phyloP scores from a whole-genome alignment of 1,140 invertebrate species.

The Anoplolepis gracilipes region DNA sequence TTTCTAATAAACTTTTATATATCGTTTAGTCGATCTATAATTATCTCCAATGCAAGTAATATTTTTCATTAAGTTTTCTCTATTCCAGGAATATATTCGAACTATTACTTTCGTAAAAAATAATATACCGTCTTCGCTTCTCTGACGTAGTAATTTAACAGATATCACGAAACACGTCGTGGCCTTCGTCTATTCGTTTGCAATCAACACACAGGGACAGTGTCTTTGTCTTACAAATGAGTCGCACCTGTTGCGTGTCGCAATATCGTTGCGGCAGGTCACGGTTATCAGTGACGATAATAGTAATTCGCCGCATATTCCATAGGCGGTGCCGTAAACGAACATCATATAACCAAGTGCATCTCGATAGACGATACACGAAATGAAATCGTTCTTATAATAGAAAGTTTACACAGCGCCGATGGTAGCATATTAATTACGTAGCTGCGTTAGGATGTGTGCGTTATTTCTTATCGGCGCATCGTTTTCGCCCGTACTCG shows the following conservation, averaged over 20 bases:
- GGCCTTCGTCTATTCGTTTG: conserved; percentile 42
- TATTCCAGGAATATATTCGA: background rate
- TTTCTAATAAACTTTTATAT: background rate
- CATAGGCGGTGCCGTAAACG: conserved; percentile 1
- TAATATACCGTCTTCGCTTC: background rate
- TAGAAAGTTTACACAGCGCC: conserved; percentile 81
- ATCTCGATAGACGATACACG: conserved; percentile 33
- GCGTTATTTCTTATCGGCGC: conserved; percentile 63
- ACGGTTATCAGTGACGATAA: conserved; percentile 55
- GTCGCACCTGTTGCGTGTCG: conserved; percentile 42
- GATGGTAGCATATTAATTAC: conserved; percentile 72
- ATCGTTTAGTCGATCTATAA: background rate
- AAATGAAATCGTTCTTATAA: conserved; percentile 80
- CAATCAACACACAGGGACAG: conserved; percentile 16
- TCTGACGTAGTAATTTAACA: background rate
- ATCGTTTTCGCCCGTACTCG: conserved; percentile 27
- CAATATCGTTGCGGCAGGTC: conserved; percentile 52
- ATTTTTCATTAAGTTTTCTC: background rate
- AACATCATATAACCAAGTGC: conserved; percentile 24
- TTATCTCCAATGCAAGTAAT: background rate
- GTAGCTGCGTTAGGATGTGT: conserved; percentile 69
- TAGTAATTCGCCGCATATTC: conserved; percentile 46
- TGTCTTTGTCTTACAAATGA: conserved; percentile 38
- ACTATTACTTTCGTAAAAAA: background rate
- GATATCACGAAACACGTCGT: conserved; percentile 32